These are phyloP conservation scores for Pachliopta kotzebuea DNA, from an alignment of 2,888 invertebrate genomes.

Conservation along the genomic window DNA sequence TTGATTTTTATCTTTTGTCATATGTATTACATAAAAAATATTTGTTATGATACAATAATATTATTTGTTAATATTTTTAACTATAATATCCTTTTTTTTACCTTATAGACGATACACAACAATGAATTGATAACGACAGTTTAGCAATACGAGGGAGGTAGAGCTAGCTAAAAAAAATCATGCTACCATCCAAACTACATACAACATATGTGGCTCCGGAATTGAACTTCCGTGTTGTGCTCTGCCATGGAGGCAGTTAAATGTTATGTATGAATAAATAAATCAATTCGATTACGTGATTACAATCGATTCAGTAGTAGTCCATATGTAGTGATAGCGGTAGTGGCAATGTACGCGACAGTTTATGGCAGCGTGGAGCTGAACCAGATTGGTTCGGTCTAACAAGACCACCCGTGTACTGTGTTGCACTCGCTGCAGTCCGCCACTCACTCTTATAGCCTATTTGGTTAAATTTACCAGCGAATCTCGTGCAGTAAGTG, in stretches of 20 bases:
- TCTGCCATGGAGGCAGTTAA: background rate
- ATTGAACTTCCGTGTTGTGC: no score
- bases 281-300: constrained; percentile 7
- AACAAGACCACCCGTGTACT: constrained; percentile 61
- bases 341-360: constrained; percentile 37
- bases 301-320: constrained; percentile 10
- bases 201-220: no score
- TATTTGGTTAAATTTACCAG: constrained; percentile 67
- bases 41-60: no score
- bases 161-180: no score
- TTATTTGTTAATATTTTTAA: no score
- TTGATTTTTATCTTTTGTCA: no score
- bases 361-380: constrained; percentile 47
- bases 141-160: no score
- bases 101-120: no score
- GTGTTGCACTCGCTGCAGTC: constrained; percentile 55
- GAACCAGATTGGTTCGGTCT: constrained; percentile 57
- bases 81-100: no score
- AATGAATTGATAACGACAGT: no score
- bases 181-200: no score
- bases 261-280: constrained; percentile 14
- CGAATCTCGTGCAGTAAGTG: constrained; percentile 44
- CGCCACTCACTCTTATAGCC: constrained; percentile 57
- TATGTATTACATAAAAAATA: no score
- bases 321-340: constrained; percentile 4